phyloP scores from a whole-genome alignment of 2,797 vertebrate genomes.

The Anomalospiza imberbis region DNA sequence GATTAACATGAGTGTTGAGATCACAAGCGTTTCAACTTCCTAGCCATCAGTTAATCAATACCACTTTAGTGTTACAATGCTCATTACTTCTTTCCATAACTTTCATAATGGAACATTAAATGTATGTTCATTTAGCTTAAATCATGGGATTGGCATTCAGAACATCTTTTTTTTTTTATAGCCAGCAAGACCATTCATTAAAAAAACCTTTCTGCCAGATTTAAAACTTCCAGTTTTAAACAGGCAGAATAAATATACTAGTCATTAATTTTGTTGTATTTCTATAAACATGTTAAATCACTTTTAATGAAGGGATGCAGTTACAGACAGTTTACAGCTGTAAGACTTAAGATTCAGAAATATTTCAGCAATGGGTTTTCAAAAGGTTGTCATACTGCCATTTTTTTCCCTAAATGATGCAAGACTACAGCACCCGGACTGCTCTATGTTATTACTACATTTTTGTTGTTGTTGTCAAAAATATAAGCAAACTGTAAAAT shows the following conservation, averaged over 20 bases:
- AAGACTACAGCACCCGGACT: neutral
- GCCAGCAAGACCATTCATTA: neutral
- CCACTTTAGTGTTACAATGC: neutral
- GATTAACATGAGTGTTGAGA: neutral
- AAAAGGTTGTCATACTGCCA: neutral
- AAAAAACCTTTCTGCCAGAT: neutral
- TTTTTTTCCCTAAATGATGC: neutral
- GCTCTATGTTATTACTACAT: neutral
- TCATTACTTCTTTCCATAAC: neutral
- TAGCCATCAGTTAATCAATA: neutral
- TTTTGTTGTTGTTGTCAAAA: neutral
- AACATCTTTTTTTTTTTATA: neutral
- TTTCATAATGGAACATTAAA: neutral
- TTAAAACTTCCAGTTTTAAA: neutral
- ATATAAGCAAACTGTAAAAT: neutral
- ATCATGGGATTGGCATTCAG: neutral
- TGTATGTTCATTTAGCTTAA: neutral
- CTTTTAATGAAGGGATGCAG: neutral
- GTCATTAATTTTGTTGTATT: neutral
- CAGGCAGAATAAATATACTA: neutral
- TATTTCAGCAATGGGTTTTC: neutral
- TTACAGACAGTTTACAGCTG: neutral
- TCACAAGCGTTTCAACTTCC: neutral
- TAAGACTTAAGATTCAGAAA: neutral
- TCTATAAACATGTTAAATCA: neutral